phyloP scores from a whole-genome alignment of 2,113 vertebrate species.

The Sander vitreus region DNA sequence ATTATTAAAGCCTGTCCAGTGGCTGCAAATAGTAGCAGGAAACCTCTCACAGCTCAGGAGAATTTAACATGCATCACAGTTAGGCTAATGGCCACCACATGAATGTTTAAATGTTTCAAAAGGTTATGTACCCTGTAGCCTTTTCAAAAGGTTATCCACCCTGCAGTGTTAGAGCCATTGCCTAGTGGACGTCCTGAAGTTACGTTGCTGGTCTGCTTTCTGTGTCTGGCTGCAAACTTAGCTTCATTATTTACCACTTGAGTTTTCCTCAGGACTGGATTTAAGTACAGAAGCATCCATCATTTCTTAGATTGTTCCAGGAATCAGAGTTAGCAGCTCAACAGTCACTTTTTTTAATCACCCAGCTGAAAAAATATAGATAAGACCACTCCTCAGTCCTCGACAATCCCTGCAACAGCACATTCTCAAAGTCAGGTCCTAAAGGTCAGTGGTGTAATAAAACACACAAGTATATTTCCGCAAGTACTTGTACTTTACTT shows the following conservation, averaged over 20 bases:
- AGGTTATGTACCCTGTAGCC: conserved; percentile 73
- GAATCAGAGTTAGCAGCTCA: conserved; percentile 29
- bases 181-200: conserved; percentile 44
- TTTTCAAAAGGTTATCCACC: conserved; percentile 69
- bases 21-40: conserved; percentile 39
- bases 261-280: conserved; percentile 47
- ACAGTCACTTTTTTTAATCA: conserved; percentile 20
- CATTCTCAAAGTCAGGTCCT: background rate
- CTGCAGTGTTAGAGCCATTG: conserved; percentile 51
- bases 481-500: background rate
- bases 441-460: background rate
- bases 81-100: conserved; percentile 62
- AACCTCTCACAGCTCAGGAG: conserved; percentile 50
- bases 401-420: conserved; percentile 2
- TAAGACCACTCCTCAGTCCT: background rate
- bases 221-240: conserved; percentile 25
- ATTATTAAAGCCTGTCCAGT: conserved; percentile 53
- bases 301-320: conserved; percentile 25
- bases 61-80: conserved; percentile 67
- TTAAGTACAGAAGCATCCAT: conserved; percentile 27
- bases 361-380: conserved; percentile 29
- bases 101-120: conserved; percentile 71
- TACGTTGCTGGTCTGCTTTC: conserved; percentile 21
- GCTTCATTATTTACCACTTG: conserved; percentile 49
- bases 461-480: background rate